Evolutionary conservation across 2,888 invertebrate species (phyloP).

Genomic region (Pandemis cinnamomeana): DNA sequence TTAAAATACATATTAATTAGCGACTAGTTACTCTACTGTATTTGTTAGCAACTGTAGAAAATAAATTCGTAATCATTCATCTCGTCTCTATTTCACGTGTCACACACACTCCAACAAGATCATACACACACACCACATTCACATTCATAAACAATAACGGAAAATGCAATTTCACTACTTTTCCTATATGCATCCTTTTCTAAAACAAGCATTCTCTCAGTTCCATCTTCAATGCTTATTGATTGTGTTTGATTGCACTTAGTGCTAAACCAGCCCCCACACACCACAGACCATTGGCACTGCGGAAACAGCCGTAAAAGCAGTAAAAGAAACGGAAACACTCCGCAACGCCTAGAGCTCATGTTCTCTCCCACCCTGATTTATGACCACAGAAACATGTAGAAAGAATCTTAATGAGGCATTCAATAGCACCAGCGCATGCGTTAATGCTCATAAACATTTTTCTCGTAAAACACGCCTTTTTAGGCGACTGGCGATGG

Average conservation of each 20-base stretch:
- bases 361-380: conserved; percentile 48
- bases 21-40: background rate
- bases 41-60: too few relatives aligned
- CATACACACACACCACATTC: too few relatives aligned
- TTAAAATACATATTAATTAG: too few relatives aligned
- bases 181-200: too few relatives aligned
- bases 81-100: too few relatives aligned
- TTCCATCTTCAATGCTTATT: too few relatives aligned
- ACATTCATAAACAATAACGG: background rate
- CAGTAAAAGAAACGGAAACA: background rate
- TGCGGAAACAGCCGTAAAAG: background rate
- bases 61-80: too few relatives aligned
- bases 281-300: too few relatives aligned
- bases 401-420: conserved; percentile 57
- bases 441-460: conserved; percentile 43
- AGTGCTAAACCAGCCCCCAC: too few relatives aligned
- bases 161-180: background rate
- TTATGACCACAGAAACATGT: conserved; percentile 51
- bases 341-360: conserved; percentile 26
- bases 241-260: too few relatives aligned
- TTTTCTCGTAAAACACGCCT: conserved; percentile 53
- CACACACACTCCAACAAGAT: too few relatives aligned
- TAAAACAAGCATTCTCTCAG: too few relatives aligned
- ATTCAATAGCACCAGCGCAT: conserved; percentile 45
- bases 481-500: conserved; percentile 47